These are phyloP conservation scores for Oenanthe oenanthe DNA, from an alignment of 2,113 vertebrate species.

Conservation along the genomic window DNA sequence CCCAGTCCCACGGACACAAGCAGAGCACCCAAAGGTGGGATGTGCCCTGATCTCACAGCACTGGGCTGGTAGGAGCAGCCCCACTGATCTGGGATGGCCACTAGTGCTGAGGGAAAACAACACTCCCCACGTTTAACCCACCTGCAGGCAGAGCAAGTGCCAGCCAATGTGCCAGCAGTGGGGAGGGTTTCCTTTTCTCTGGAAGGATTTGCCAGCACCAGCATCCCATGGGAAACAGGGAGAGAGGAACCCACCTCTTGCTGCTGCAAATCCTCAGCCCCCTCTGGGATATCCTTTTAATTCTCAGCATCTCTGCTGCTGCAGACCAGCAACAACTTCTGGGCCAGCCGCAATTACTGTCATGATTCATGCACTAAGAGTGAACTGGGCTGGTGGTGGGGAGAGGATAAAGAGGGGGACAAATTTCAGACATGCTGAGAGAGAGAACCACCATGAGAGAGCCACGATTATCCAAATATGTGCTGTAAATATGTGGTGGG, in stretches of 20 bases:
- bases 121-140: neutral
- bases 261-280: neutral
- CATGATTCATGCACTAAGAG: neutral
- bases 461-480: neutral
- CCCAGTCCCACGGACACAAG: constrained; percentile 58
- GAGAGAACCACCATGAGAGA: neutral
- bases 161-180: rapidly evolving
- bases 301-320: neutral
- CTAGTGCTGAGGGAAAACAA: neutral
- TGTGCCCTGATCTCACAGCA: constrained; percentile 1
- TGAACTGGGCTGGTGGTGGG: neutral
- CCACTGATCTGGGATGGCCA: constrained; percentile 4
- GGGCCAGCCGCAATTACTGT: neutral
- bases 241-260: neutral
- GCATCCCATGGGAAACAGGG: neutral
- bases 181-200: neutral
- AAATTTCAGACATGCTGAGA: neutral
- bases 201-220: neutral
- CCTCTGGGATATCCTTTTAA: neutral
- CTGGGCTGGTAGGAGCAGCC: neutral
- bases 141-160: neutral
- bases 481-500: rapidly evolving
- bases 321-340: neutral
- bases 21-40: neutral
- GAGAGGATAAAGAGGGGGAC: neutral